A percentile compares a stretch with the other conserved stretches of the same genome.
Conservation (phyloP, 2,797 vertebrate genomes). For the Geotrypetes seraphini region DNA sequence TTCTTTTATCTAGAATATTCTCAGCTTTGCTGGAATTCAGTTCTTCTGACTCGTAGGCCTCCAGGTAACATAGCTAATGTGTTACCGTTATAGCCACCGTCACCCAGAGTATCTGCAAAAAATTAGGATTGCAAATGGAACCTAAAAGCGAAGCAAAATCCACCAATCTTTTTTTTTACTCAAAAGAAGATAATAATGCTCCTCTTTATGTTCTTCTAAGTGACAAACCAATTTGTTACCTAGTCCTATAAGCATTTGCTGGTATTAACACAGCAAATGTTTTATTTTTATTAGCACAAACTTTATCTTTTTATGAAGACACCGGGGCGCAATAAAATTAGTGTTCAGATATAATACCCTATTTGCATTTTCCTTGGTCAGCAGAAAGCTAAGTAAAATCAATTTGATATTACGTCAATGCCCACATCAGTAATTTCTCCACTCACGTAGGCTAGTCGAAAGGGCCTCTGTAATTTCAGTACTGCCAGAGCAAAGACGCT, state of each 20-base stretch:
- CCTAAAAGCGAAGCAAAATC: slow-evolving; percentile 59
- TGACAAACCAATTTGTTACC: slow-evolving; percentile 68
- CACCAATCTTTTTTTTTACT: slow-evolving; percentile 50
- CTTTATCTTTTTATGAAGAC: slow-evolving; percentile 59
- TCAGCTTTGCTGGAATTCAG: too few species aligned
- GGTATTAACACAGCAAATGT: slow-evolving; percentile 54
- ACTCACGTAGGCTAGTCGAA: slow-evolving; percentile 54
- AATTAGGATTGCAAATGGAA: slow-evolving; percentile 63
- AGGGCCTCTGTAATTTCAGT: slow-evolving; percentile 39
- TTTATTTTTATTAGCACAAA: slow-evolving; percentile 76
- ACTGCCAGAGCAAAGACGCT: slow-evolving; percentile 27
- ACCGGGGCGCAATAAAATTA: slow-evolving; percentile 68
- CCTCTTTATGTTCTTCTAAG: slow-evolving; percentile 56
- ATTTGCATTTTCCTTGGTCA: slow-evolving; percentile 88
- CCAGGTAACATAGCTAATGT: slow-evolving; percentile 26
- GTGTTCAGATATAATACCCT: slow-evolving; percentile 71
- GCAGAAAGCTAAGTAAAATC: slow-evolving; percentile 72
- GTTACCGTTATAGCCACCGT: slow-evolving; percentile 42
- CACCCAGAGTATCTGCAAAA: slow-evolving; percentile 48
- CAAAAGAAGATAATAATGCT: slow-evolving; percentile 61
- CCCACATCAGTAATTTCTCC: slow-evolving; percentile 71
- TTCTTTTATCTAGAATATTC: too few species aligned
- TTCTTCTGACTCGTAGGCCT: too few species aligned
- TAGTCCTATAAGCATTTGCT: slow-evolving; percentile 62
- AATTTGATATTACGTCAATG: slow-evolving; percentile 81